Percentiles rank a stretch among this genome's conserved stretches.
These are phyloP conservation scores for Prostheceraeus crozeri DNA, from an alignment of 2,888 invertebrate species.

Conservation along the genomic window DNA sequence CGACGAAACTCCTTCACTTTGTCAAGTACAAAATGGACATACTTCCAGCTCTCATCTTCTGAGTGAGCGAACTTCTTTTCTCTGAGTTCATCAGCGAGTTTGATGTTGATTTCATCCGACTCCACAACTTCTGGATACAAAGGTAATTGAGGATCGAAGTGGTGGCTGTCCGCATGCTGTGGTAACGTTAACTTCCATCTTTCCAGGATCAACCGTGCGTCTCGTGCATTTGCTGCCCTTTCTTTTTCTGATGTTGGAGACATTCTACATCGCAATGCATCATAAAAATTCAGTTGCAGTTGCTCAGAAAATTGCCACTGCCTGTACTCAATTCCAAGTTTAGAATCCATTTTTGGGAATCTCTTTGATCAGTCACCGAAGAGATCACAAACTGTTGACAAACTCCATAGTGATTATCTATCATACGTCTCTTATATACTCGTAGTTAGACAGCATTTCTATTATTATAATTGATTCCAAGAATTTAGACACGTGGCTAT, in stretches of 20 bases:
- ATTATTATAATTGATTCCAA: too few relatives aligned
- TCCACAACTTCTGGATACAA: neutral
- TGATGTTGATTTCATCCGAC: neutral
- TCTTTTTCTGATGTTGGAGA: too few relatives aligned
- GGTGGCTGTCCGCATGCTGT: neutral
- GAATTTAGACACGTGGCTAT: too few relatives aligned
- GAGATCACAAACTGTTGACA: too few relatives aligned
- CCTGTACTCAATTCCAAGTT: too few relatives aligned
- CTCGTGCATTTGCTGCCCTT: too few relatives aligned
- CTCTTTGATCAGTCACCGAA: too few relatives aligned
- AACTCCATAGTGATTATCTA: too few relatives aligned
- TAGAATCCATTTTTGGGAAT: too few relatives aligned
- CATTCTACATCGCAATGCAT: neutral
- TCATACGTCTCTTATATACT: too few relatives aligned
- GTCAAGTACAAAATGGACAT: neutral
- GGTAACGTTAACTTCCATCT: conserved; percentile 2
- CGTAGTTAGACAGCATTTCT: too few relatives aligned
- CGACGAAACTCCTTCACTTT: neutral
- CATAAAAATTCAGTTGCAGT: neutral
- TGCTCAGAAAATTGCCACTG: neutral
- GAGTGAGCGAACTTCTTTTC: neutral
- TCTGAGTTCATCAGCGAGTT: neutral
- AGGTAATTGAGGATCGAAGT: neutral
- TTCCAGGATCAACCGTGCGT: neutral
- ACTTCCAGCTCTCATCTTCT: neutral